Evolutionary conservation across 2,888 invertebrate genomes (phyloP).

Genomic region (Holacanthella duospinosa): DNA sequence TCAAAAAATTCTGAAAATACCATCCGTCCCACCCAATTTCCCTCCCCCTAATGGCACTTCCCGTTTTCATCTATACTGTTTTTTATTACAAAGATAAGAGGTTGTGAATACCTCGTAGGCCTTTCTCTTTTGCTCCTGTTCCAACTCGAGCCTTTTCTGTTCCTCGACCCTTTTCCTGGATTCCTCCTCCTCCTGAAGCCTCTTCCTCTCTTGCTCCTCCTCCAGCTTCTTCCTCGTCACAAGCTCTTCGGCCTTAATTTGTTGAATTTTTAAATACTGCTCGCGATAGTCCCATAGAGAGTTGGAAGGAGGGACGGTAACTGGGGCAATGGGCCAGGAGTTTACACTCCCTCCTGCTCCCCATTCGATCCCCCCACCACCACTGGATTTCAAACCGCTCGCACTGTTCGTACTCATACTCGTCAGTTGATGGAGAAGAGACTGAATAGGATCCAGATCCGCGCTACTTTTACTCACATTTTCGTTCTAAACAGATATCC

Average conservation of each 20-base stretch:
- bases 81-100: background rate
- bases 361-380: slow-evolving; percentile 7
- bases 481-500: too few relatives aligned
- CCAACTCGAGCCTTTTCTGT: slow-evolving; percentile 28
- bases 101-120: slow-evolving; percentile 6
- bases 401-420: background rate
- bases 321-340: background rate
- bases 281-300: slow-evolving; percentile 33
- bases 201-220: slow-evolving; percentile 47
- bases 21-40: too few relatives aligned
- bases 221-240: slow-evolving; percentile 34
- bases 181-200: slow-evolving; percentile 45
- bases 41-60: too few relatives aligned
- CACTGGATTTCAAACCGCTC: background rate
- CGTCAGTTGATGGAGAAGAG: slow-evolving; percentile 42
- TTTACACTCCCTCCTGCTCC: background rate
- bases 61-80: background rate
- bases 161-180: slow-evolving; percentile 39
- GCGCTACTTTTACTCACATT: too few relatives aligned
- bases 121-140: slow-evolving; percentile 33
- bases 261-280: slow-evolving; percentile 29
- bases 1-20: too few relatives aligned
- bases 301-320: slow-evolving; percentile 1
- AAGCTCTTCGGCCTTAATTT: slow-evolving; percentile 25
- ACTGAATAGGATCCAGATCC: slow-evolving; percentile 38